Evolutionary conservation across 2,888 invertebrate genomes (phyloP), one percentile per base, ranked within the genome.

Genomic region (Mesochorus sp.): DNA sequence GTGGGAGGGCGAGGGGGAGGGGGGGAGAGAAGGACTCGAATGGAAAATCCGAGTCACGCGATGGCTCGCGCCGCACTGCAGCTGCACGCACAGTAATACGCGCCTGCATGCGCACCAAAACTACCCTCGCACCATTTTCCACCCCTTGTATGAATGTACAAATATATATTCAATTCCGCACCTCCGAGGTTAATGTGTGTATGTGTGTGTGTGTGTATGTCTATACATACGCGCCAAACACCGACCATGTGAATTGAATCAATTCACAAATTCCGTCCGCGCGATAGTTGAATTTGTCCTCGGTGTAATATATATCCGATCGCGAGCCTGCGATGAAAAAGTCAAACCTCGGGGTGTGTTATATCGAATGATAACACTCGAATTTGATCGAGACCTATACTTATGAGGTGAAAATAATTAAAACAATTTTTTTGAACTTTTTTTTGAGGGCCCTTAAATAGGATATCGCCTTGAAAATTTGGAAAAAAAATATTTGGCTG

Each of bases 41-140:
- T 76, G 73, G 79, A 81, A 83, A 83, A 82, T 80, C 76, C 75
- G 67, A 81, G 80, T 84, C 84, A 84, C 83, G 83, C 83, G 81
- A 82, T 78, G 76, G 75, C 28, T 66, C 76, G 64, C 74, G 79
- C 57, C 76, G 80, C 77, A 80, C 80, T 79, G 79, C 80, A 80
- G 81, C 76, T 77, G 77, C 81, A 82, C 77, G 68, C 73, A 66
- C 64, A 39, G 57, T 21, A 64, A 72, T 51, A 67, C 72, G 67
- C 61, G 67, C 62, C 49, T 71, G 37, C 66, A 67, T 67, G 62
- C 71, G 47, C 71, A 73, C 68, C 37, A 39, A 51, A 70, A 71
- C 70, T 49, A 44, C 66, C 47, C 28, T 55, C 53, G 34, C 72
- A 34, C 17, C 34, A 21, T 17, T 24, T 14, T 10, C 19, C 51